Evolutionary conservation across 1,140 invertebrate species (phyloP).

Genomic region (Ylistrum balloti): DNA sequence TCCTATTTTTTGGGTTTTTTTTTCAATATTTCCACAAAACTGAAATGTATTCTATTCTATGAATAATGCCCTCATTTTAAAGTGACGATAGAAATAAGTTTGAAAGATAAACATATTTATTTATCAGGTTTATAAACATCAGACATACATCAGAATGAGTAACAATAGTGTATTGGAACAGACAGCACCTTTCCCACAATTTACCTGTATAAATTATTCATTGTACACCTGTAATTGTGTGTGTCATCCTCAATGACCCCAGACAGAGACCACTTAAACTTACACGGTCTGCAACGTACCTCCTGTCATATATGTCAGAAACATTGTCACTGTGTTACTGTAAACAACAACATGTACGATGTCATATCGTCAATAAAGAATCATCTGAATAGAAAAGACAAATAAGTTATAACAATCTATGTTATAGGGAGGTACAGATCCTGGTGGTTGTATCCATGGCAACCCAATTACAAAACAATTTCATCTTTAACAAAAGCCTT

Average conservation of each 20-base stretch:
- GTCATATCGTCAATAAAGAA: not conserved
- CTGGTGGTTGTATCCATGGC: too few relatives aligned
- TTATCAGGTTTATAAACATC: not conserved
- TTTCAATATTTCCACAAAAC: conserved; percentile 8
- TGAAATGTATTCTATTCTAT: not conserved
- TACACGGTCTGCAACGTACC: not conserved
- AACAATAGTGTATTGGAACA: conserved; percentile 7
- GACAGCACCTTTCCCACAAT: not conserved
- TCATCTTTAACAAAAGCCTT: too few relatives aligned
- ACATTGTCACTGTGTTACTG: not conserved
- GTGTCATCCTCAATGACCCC: conserved; percentile 30
- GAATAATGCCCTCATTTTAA: not conserved
- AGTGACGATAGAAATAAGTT: not conserved
- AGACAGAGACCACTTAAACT: conserved; percentile 18
- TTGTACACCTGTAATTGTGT: conserved; percentile 19
- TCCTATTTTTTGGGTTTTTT: too few relatives aligned
- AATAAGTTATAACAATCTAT: too few relatives aligned
- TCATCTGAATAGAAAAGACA: too few relatives aligned
- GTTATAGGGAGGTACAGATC: too few relatives aligned
- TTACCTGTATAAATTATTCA: conserved; percentile 33
- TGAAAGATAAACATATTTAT: not conserved
- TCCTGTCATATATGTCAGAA: not conserved
- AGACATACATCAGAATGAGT: conserved; percentile 1
- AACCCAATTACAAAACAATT: too few relatives aligned
- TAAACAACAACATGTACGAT: not conserved